Base-by-base conservation (phyloP, 2,113 vertebrate species). In the Clarias magur region DNA sequence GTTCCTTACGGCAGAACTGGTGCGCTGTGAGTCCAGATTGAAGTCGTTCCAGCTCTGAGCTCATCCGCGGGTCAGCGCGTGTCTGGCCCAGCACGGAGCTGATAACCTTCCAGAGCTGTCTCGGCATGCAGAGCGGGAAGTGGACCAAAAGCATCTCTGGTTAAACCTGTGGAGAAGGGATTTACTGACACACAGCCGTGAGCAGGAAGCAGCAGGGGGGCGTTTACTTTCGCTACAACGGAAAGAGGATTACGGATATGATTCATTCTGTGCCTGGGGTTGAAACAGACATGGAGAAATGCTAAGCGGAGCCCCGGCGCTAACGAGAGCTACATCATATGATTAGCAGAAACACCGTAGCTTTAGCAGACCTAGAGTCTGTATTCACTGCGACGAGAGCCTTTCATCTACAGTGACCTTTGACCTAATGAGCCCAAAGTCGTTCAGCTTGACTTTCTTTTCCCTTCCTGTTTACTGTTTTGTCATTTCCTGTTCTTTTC, bases 21-120 rank as follows among this genome's bases (percentile, higher is more conserved):
- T 65, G 6, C 11, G 25, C 34, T 42, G 48, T 23, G 27, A 62
- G 59, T 82, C 80, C 80, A 82, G 80, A 48, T 60, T 82, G 80
- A 65, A 82, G 23, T 60, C 0, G 38, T 82, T 82, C 80, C 80
- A 82, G 80, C 60, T 82, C 80, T 82, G 80, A 82, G 30, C 80
- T 82, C 80, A 65, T 65, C 34, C n/a, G 15, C 60, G 17, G 80
- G 60, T 42, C 80, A 65, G 23, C 11, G 25, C 53, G 80, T 82
- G 34, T 82, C 80, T 42, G 60, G 48, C 25, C 21, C 59, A 82
- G 79, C 79, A 62, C 19, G 80, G 60, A 82, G 17, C 80, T 82
- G 80, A 82, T 65, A 62, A 65, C 62, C 59, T 82, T 82, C 60
- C 80, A 82, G 62, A 23, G 16, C 16, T 63, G 42, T 17, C 59